Conservation (phyloP, 2,113 vertebrate genomes). For the Elaphurus davidianus region DNA sequence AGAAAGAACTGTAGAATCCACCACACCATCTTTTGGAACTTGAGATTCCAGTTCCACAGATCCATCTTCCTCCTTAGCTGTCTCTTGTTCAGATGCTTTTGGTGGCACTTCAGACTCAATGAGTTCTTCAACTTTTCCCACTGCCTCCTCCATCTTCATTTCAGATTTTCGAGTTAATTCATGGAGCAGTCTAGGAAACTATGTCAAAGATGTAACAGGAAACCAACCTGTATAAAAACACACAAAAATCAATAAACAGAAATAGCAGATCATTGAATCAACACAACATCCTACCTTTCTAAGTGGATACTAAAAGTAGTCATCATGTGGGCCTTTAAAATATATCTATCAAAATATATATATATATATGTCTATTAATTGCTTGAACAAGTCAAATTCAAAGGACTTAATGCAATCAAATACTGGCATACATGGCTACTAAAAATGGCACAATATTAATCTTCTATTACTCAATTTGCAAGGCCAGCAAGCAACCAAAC, state of each 20-base stretch:
- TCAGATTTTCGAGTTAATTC: slow-evolving; percentile 85
- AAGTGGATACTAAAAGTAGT: slow-evolving; percentile 3
- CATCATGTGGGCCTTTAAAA: slow-evolving; percentile 25
- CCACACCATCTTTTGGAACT: slow-evolving; percentile 83
- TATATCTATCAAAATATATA: background rate
- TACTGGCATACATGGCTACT: background rate
- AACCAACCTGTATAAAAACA: slow-evolving; percentile 78
- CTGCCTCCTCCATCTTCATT: slow-evolving; percentile 98
- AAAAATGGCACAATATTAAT: background rate
- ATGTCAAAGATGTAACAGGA: slow-evolving; percentile 64
- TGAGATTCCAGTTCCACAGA: slow-evolving; percentile 86
- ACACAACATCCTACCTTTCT: background rate
- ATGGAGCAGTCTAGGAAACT: slow-evolving; percentile 78
- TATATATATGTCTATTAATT: background rate
- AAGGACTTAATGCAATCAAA: slow-evolving; percentile 13
- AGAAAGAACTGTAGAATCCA: slow-evolving; percentile 88
- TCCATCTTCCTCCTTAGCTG: slow-evolving; percentile 82
- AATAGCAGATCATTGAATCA: slow-evolving; percentile 41
- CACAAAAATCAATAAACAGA: slow-evolving; percentile 69
- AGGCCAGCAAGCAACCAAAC: background rate
- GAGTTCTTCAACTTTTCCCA: slow-evolving; percentile 91
- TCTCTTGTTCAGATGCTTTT: slow-evolving; percentile 85
- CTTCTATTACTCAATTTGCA: background rate
- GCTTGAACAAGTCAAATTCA: background rate
- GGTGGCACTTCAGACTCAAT: slow-evolving; percentile 87